Base-by-base conservation (phyloP, 1,140 invertebrate genomes). In the Heliconius eleuchia region DNA sequence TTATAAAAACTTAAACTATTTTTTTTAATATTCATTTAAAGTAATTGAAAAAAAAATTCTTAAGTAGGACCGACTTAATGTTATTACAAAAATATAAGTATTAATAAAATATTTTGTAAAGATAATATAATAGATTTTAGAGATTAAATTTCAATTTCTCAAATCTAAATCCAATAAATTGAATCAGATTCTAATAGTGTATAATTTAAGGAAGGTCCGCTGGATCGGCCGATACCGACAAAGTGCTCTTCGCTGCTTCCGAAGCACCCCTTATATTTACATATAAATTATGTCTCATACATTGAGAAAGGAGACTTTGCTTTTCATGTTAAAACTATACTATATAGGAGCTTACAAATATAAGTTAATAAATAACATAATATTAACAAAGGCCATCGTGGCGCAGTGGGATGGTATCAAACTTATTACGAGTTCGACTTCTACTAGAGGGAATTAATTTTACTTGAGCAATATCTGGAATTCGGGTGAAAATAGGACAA, bases 201-300 rank as follows among this genome's bases (percentile, higher is more conserved):
- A 90, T 91, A 89, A 91, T 91, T 91, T 87, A 85, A 83, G 85
- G 84, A 84, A 86, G 82, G 83, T 86, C 88, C 82, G 79, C 82
- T 76, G 80, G 79, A 71, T 80, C 73, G 78, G 74, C 57, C 84
- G 81, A 79, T 76, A 75, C 75, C 81, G 74, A 76, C 79, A 55
- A 76, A 80, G 77, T 80, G 71, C 74, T 76, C 78, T 77, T 71
- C 70, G 73, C 76, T 50, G 74, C 66, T 80, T 80, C 60, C 74
- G 55, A 55, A 73, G 73, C 80, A 80, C 73, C 82, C 78, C 75
- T 85, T 79, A 77, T 81, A 88, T 89, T 89, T 84, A 81, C 87
- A 88, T 89, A 89, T 89, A 89, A 89, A 88, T 89, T 85, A 85
- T 86, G 81, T 83, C 39, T 39, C 71, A 82, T 74, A 79, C 83